Conservation (phyloP, 2,888 invertebrate genomes). For the Pharmacophagus antenor region DNA sequence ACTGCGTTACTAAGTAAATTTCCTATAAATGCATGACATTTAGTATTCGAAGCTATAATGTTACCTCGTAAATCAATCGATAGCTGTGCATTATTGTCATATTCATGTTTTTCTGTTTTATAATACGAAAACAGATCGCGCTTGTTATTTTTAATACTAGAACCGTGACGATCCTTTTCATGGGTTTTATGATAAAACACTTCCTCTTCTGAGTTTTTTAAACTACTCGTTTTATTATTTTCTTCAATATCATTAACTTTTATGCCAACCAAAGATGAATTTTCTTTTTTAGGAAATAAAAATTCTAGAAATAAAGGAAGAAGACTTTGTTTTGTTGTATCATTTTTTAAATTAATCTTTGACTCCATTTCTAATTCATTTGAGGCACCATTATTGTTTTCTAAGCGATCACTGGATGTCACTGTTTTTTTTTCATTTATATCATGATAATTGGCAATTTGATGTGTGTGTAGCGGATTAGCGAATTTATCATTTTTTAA, state of each 20-base stretch:
- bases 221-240: conserved; percentile 3
- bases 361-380: conserved; percentile 4
- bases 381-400: conserved; percentile 8
- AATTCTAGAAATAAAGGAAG: conserved; percentile 57
- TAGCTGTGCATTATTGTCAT: conserved; percentile 35
- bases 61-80: conserved; percentile 68
- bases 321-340: conserved; percentile 38
- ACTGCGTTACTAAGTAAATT: conserved; percentile 59
- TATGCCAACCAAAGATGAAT: conserved; percentile 32
- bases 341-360: conserved; percentile 15
- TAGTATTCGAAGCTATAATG: conserved; percentile 59
- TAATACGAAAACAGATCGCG: conserved; percentile 35
- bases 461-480: conserved; percentile 6
- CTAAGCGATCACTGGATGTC: conserved; percentile 7
- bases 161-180: conserved; percentile 34
- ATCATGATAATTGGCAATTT: conserved; percentile 7
- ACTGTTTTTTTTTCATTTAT: conserved; percentile 5
- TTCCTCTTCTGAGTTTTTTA: conserved; percentile 3
- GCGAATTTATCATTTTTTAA: conserved; percentile 7
- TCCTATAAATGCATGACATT: conserved; percentile 71
- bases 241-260: conserved; percentile 33
- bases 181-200: background rate
- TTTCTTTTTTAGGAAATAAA: conserved; percentile 47
- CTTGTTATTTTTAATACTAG: conserved; percentile 36
- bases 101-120: conserved; percentile 32